These are phyloP conservation scores for Gracilinanus agilis DNA, from an alignment of 2,113 vertebrate genomes.

Conservation along the genomic window DNA sequence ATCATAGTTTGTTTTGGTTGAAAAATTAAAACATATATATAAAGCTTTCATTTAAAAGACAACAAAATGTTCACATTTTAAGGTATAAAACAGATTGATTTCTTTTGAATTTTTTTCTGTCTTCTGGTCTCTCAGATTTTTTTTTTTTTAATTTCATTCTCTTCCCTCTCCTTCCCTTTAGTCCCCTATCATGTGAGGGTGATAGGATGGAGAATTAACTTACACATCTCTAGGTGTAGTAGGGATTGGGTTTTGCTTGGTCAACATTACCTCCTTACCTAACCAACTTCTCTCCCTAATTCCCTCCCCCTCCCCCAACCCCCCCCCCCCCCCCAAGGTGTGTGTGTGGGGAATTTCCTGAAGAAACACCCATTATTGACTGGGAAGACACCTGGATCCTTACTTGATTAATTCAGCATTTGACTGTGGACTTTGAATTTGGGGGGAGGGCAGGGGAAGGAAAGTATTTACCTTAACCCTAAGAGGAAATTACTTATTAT, in stretches of 20 bases:
- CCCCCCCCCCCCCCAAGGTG: no score
- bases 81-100: not conserved
- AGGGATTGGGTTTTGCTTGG: not conserved
- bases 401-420: not conserved
- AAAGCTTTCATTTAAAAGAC: not conserved
- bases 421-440: not conserved
- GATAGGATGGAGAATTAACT: not conserved
- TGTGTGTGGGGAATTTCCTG: no score
- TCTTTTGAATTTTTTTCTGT: not conserved
- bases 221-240: not conserved
- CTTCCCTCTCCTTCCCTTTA: not conserved
- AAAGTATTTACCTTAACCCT: not conserved
- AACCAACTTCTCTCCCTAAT: no score
- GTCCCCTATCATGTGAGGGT: not conserved
- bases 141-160: not conserved
- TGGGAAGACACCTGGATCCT: not conserved
- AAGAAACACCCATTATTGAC: not conserved
- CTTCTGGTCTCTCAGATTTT: not conserved
- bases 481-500: not conserved
- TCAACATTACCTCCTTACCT: not conserved
- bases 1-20: not conserved
- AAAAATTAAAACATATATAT: not conserved
- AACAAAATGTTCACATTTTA: not conserved
- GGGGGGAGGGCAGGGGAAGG: not conserved
- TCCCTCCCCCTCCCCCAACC: no score